phyloP scores from a whole-genome alignment of 2,797 vertebrate species.

The Adelosebastes latens region DNA sequence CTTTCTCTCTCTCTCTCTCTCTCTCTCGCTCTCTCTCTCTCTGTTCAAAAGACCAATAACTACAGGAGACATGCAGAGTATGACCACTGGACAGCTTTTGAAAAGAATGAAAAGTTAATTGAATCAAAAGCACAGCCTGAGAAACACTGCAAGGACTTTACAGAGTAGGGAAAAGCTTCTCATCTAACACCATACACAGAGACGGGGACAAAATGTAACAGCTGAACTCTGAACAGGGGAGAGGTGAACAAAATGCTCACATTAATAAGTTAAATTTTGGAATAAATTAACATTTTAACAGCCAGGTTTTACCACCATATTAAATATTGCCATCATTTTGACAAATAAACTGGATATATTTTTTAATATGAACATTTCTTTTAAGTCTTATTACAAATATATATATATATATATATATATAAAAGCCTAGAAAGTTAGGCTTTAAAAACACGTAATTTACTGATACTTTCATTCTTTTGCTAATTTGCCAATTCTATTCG shows the following conservation, averaged over 20 bases:
- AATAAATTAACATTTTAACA: background rate
- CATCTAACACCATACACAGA: background rate
- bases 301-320: background rate
- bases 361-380: background rate
- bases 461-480: background rate
- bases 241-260: background rate
- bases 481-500: background rate
- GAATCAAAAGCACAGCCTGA: background rate
- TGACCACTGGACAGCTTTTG: slow-evolving; percentile 15
- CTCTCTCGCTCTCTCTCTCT: background rate
- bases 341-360: background rate
- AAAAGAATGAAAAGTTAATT: slow-evolving; percentile 27
- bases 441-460: background rate
- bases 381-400: background rate
- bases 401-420: background rate
- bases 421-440: background rate
- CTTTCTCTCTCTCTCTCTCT: background rate
- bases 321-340: background rate
- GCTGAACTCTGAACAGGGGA: background rate
- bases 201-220: background rate
- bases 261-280: background rate
- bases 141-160: background rate
- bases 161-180: background rate
- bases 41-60: slow-evolving; percentile 29
- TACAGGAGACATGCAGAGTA: background rate